phyloP scores from a whole-genome alignment of 2,797 vertebrate species.

The Hirundo rustica region DNA sequence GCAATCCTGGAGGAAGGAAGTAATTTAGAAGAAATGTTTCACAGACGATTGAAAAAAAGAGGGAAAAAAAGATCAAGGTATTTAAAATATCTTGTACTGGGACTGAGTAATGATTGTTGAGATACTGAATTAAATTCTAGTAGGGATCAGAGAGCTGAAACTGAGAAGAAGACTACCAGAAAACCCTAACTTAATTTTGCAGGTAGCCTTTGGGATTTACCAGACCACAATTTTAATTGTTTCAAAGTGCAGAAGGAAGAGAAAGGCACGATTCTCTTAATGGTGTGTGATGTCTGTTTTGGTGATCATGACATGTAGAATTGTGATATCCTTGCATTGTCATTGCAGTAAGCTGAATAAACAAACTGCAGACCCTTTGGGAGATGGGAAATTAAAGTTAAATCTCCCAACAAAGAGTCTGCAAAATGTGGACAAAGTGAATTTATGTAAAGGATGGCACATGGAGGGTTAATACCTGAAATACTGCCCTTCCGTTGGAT shows the following conservation, averaged over 20 bases:
- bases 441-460: background rate
- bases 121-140: background rate
- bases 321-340: background rate
- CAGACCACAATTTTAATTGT: background rate
- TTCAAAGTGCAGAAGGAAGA: background rate
- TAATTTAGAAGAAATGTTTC: background rate
- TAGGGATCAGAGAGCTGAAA: background rate
- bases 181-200: background rate
- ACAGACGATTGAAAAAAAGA: background rate
- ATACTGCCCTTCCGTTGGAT: background rate
- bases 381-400: background rate
- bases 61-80: background rate
- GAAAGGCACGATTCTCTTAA: background rate
- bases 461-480: background rate
- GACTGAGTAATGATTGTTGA: background rate
- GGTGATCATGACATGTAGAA: background rate
- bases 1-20: background rate
- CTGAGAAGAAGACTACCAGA: background rate
- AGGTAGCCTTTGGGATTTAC: background rate
- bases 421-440: background rate
- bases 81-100: background rate
- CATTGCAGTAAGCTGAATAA: background rate
- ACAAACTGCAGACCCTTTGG: background rate
- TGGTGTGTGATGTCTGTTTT: background rate
- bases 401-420: background rate